These are phyloP conservation scores for Fukomys damarensis DNA, from an alignment of 2,113 vertebrate genomes.

Conservation along the genomic window DNA sequence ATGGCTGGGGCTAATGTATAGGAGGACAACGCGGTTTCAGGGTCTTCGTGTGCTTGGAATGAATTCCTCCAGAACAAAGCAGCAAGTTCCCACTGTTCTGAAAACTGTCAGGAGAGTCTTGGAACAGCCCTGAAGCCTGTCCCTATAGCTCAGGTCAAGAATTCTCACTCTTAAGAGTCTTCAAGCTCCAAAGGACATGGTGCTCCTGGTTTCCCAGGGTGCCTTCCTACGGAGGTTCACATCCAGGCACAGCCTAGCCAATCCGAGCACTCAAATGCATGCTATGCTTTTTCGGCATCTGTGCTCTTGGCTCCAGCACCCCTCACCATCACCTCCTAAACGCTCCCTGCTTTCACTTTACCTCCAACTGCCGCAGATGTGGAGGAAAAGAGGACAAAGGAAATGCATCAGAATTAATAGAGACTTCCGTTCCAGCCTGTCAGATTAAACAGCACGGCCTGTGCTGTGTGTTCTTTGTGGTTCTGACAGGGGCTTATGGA, in stretches of 20 bases:
- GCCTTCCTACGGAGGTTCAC: neutral
- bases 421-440: slow-evolving; percentile 35
- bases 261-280: neutral
- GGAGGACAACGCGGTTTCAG: neutral
- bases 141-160: neutral
- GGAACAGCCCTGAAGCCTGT: neutral
- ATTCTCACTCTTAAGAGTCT: neutral
- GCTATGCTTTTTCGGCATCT: neutral
- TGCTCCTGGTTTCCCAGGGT: neutral
- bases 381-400: neutral
- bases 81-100: neutral
- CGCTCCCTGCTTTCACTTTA: neutral
- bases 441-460: neutral
- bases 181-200: neutral
- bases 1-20: neutral
- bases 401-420: slow-evolving; percentile 17
- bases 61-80: neutral
- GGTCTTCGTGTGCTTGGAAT: neutral
- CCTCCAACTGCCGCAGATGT: neutral
- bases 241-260: no score
- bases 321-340: neutral
- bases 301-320: neutral
- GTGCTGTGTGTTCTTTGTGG: neutral
- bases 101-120: neutral
- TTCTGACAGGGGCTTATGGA: slow-evolving; percentile 34